Evolutionary conservation across 2,797 vertebrate genomes (phyloP).

Genomic region (Adrianichthys oophorus): DNA sequence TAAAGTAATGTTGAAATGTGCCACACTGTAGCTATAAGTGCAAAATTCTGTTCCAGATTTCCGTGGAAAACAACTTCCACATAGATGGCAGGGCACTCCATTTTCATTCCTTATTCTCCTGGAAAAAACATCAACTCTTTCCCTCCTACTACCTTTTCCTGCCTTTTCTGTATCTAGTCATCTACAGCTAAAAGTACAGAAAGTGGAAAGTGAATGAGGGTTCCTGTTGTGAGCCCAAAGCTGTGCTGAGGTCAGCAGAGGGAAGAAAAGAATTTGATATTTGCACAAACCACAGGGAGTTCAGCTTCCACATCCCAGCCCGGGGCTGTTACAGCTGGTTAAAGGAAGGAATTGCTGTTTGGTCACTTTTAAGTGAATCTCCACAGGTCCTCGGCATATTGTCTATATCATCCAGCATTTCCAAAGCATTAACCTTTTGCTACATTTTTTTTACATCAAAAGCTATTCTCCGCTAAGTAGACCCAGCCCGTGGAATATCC

Average conservation of each 20-base stretch:
- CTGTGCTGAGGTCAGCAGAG: slow-evolving; percentile 23
- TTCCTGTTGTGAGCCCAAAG: slow-evolving; percentile 33
- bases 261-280: slow-evolving; percentile 40
- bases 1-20: too few species aligned
- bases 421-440: not conserved
- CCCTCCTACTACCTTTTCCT: slow-evolving; percentile 1
- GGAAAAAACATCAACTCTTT: not conserved
- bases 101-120: too few species aligned
- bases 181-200: slow-evolving; percentile 28
- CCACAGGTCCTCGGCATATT: slow-evolving; percentile 12
- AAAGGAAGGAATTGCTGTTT: slow-evolving; percentile 21
- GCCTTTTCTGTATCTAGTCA: slow-evolving; percentile 5
- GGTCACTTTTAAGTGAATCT: slow-evolving; percentile 20
- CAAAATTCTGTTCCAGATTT: too few species aligned
- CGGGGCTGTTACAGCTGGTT: slow-evolving; percentile 22
- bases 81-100: too few species aligned
- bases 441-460: not conserved
- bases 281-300: slow-evolving; percentile 46
- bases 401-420: slow-evolving; percentile 17
- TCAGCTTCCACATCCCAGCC: slow-evolving; percentile 17
- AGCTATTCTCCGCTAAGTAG: too few species aligned
- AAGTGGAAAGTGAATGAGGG: slow-evolving; percentile 20
- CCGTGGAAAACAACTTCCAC: too few species aligned
- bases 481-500: too few species aligned
- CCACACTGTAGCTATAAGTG: too few species aligned